Base-by-base conservation (phyloP, 1,140 invertebrate species). In the Philopotamus ludificatus region DNA sequence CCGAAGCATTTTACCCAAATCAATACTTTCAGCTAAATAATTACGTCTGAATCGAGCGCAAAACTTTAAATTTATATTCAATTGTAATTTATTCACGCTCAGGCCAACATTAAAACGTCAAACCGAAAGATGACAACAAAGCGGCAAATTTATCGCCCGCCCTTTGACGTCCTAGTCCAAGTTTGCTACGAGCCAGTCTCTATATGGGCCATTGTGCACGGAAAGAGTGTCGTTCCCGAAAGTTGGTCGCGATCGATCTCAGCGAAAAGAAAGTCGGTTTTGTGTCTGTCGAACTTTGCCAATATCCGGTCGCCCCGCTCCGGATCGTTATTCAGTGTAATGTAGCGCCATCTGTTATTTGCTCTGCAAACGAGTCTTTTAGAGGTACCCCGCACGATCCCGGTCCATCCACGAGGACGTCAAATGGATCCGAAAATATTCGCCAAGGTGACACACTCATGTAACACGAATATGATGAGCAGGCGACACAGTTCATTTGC, bases 281-380 rank as follows among this genome's bases (percentile, higher is more conserved):
- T 68, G 61, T 65, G 53, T 65, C 28, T 44, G 67, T 69, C 67
- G 23, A 69, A 69, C 67, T 69, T 69, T 69, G 21, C 49, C 67
- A 69, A 69, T 69, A 69, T 69, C 63, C 67, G 44, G 44, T 47
- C 22, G 57, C 39, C 20, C 23, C 22, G 22, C 10, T n/a, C 15
- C 16, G 15, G 51, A 54, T 25, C 51, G 51, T 54, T 54, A 54
- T 62, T 63, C 50, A 59, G 51, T 62, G 41, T 26, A 61, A 61
- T 53, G 50, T 61, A 67, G 50, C 41, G 42, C 59, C 65, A 67
- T 67, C 59, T 63, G 58, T 67, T 67, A 67, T 67, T 50, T 67
- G 59, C 59, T 49, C 44, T 28, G 39, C 18, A 39, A 63, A 62
- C 51, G 53, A 63, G 41, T 62, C 59, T 61, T 63, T 67, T 62